Base-by-base conservation (phyloP, 2,113 vertebrate genomes). In the Emydocephalus ijimae region DNA sequence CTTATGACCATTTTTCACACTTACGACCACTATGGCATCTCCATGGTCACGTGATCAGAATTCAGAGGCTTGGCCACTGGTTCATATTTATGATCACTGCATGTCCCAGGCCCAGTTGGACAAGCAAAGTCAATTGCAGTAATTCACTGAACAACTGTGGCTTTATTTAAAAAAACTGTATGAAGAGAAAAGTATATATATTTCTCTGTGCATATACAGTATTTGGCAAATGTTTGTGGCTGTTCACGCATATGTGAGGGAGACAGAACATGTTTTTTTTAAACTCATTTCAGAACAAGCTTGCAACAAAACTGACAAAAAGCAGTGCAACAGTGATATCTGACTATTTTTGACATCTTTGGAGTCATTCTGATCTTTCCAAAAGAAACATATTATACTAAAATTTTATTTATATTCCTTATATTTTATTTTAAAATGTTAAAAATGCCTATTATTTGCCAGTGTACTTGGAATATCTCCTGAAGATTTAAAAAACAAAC, bases 371-470 rank as follows among this genome's bases (percentile, higher is more conserved):
- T 94, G 89, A 91, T 91, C 26, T 95, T 56, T 95, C 52, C 85
- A 64, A 18, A 94, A 91, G 69, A 94, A 15, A 89, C 52, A 87
- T 92, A 93, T 93, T 92, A 94, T 94, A 86, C 26, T 39, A 88
- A 93, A 89, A 91, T 92, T 90, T 94, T 94, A 15, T 93, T 92
- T 87, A 94, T 74, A 90, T 74, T 34, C 1, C 50, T 92, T 92
- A 56, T 2, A 20, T 55, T 94, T 94, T 95, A 20, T 55, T 94
- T 94, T 95, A 93, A 64, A 85, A 92, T 94, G 93, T 86, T 94
- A 94, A 93, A 97, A 96, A 96, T 92, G 95, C 91, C 93, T 96
- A 96, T 93, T 96, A 96, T 96, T 96, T 96, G 96, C 85, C 43
- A 96, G 94, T 89, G 87, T 91, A 90, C 92, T 93, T 94, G 55